These are phyloP conservation scores for Pipistrellus pipistrellus DNA, from an alignment of 2,797 vertebrate species.

Conservation along the genomic window DNA sequence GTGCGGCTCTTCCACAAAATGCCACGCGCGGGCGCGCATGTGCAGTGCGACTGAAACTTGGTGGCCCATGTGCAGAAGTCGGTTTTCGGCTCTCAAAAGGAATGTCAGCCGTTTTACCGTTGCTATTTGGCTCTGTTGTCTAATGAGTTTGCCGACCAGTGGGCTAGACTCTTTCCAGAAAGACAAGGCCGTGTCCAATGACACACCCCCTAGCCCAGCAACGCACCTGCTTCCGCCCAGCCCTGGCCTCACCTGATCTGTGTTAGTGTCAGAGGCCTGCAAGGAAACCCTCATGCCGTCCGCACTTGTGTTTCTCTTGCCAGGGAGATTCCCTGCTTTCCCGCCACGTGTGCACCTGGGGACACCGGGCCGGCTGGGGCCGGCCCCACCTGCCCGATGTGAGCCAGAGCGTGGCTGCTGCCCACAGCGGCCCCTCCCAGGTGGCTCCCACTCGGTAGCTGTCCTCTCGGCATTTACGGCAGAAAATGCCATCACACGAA, in stretches of 20 bases:
- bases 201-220: not conserved
- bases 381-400: fast-evolving
- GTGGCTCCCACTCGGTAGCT: not conserved
- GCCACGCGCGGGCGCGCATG: too few species aligned
- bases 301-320: not conserved
- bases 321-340: not conserved
- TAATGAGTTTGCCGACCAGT: too few species aligned
- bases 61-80: too few species aligned
- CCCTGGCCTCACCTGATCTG: not conserved
- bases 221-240: not conserved
- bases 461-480: not conserved
- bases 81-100: too few species aligned
- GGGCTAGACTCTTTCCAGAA: not conserved
- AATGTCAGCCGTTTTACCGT: too few species aligned
- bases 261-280: not conserved
- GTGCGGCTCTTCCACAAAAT: too few species aligned
- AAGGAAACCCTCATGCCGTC: not conserved
- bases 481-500: not conserved
- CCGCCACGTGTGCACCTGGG: not conserved
- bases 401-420: not conserved
- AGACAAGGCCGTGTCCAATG: not conserved
- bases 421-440: fast-evolving
- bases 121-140: too few species aligned
- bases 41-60: too few species aligned
- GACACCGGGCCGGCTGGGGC: not conserved